Evolutionary conservation across 2,113 vertebrate genomes (phyloP).

Genomic region (Phocoena sinus): DNA sequence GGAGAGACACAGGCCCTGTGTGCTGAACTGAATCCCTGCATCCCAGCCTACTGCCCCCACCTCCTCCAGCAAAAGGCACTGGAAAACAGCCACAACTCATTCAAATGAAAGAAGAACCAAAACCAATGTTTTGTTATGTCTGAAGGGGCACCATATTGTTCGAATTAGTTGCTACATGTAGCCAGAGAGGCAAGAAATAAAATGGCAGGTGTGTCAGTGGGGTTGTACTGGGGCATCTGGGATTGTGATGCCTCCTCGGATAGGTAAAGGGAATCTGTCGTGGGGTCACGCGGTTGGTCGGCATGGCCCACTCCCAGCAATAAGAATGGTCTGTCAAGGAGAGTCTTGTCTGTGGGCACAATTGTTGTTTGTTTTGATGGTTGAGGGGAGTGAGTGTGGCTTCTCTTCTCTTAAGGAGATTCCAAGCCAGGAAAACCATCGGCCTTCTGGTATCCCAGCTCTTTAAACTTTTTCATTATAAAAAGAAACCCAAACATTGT

Average conservation of each 20-base stretch:
- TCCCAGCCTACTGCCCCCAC: background rate
- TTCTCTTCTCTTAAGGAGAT: slow-evolving; percentile 53
- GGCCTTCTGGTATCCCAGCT: slow-evolving; percentile 58
- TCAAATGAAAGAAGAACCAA: slow-evolving; percentile 1
- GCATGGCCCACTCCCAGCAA: background rate
- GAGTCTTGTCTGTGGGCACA: slow-evolving; percentile 36
- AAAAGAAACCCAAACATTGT: background rate
- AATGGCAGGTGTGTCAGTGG: background rate
- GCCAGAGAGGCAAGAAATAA: slow-evolving; percentile 30
- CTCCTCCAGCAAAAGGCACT: background rate
- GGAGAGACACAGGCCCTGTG: background rate
- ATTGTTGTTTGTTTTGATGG: slow-evolving; percentile 52
- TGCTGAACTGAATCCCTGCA: background rate
- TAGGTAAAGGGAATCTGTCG: background rate
- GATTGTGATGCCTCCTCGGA: background rate
- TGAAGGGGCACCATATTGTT: slow-evolving; percentile 56
- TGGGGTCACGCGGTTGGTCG: background rate
- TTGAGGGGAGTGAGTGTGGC: background rate
- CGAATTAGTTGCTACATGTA: slow-evolving; percentile 53
- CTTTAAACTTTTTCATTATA: slow-evolving; percentile 56
- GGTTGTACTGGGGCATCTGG: background rate
- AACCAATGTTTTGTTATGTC: slow-evolving; percentile 41
- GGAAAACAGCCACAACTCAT: background rate
- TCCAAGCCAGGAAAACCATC: slow-evolving; percentile 58
- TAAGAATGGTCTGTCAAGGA: background rate